phyloP scores from a whole-genome alignment of 2,888 invertebrate species.

The Theristus sp. region DNA sequence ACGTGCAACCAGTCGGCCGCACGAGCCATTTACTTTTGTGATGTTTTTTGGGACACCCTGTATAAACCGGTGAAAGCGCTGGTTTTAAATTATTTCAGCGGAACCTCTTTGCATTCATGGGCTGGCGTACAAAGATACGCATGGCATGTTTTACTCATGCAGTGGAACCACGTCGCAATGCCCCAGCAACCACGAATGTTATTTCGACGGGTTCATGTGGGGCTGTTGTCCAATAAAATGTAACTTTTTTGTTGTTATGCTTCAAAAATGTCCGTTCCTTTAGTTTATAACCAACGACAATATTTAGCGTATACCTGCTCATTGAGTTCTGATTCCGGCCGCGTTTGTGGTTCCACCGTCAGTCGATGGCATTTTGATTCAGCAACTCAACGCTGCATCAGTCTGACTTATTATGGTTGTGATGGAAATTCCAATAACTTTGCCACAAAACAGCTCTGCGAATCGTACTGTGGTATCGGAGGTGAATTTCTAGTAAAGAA shows the following conservation, averaged over 20 bases:
- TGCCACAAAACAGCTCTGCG: constrained; percentile 21
- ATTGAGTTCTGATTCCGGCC: constrained; percentile 21
- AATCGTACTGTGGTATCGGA: constrained; percentile 17
- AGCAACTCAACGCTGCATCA: constrained; percentile 11
- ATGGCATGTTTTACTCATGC: constrained; percentile 2
- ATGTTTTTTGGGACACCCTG: too few relatives aligned
- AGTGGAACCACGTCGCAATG: not conserved
- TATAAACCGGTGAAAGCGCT: too few relatives aligned
- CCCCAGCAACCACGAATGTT: constrained; percentile 14
- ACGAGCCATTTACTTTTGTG: too few relatives aligned
- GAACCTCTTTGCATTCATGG: constrained; percentile 5
- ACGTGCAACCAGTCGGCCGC: too few relatives aligned
- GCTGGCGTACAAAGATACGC: constrained; percentile 2
- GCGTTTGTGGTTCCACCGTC: constrained; percentile 23
- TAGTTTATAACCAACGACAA: too few relatives aligned
- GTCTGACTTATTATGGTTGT: constrained; percentile 24
- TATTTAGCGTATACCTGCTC: constrained; percentile 27
- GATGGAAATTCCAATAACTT: constrained; percentile 27
- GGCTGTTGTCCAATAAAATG: constrained; percentile 27
- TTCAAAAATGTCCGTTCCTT: constrained; percentile 1
- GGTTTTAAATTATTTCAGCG: not conserved
- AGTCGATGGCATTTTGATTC: constrained; percentile 13
- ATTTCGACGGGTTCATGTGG: constrained; percentile 20
- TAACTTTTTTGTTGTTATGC: not conserved
- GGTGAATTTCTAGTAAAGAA: not conserved